Evolutionary conservation across 2,888 invertebrate species (phyloP).

Genomic region (Oscheius sp.): DNA sequence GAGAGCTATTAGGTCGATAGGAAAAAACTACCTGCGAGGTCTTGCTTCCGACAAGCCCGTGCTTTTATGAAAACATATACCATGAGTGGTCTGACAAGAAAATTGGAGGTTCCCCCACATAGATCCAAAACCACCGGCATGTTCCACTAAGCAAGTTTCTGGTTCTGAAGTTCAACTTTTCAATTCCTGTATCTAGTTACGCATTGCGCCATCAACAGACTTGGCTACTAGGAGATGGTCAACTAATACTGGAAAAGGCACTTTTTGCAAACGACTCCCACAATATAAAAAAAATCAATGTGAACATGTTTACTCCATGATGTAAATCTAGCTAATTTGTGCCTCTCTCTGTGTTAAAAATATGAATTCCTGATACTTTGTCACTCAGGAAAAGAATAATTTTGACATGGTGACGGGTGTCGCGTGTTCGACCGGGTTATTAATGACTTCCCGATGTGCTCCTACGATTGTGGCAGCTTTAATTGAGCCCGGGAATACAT

Average conservation of each 20-base stretch:
- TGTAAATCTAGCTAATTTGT: slow-evolving; percentile 7
- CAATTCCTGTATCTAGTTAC: no score
- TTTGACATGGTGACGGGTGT: slow-evolving; percentile 19
- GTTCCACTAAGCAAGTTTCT: no score
- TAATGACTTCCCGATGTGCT: slow-evolving; percentile 28
- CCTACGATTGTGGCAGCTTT: slow-evolving; percentile 19
- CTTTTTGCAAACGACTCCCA: not conserved
- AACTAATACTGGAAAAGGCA: no score
- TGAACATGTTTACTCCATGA: not conserved
- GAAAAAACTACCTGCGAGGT: no score
- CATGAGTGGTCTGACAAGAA: slow-evolving; percentile 4
- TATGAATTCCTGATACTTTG: not conserved
- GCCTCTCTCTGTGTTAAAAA: not conserved
- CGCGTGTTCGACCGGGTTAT: slow-evolving; percentile 26
- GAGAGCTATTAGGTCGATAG: no score
- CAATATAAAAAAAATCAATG: slow-evolving; percentile 10
- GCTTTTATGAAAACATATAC: slow-evolving; percentile 15
- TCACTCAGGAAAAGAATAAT: slow-evolving; percentile 1
- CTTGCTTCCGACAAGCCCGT: no score
- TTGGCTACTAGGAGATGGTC: no score
- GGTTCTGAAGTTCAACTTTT: no score
- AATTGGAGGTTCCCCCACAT: not conserved
- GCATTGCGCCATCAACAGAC: no score
- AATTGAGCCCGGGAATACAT: slow-evolving; percentile 4
- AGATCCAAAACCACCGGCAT: not conserved